Evolutionary conservation across 1,140 invertebrate genomes (phyloP), one percentile per base, ranked within the genome.

Genomic region (Hyles vespertilio): DNA sequence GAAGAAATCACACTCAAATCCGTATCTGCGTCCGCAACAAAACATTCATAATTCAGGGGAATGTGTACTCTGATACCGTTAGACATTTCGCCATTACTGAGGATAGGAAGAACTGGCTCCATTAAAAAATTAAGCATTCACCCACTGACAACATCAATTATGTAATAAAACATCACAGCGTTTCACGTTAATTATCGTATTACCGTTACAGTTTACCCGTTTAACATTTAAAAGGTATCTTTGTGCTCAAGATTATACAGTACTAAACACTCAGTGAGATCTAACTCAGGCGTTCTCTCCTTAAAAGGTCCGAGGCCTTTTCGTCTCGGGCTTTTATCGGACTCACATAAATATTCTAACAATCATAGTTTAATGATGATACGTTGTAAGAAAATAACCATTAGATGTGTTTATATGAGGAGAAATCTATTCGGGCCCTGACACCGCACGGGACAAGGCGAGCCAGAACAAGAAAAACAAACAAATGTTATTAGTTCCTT

Each of bases 111-210:
- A 36, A 51, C 58, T 63, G 59, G 56, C 52, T 61, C 57, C 57
- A 67, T 67, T 58, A 67, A 63, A 55, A 43, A 64, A 68, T 63
- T 63, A 63, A 61, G 49, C 60, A 63, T 63, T 55, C 40, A 47
- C 22, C 48, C 61, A 53, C 22, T 22, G 22, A 22, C 22, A 67
- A 50, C 45, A 60, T 60, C 58, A 63, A 51, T 61, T 60, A 58
- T 56, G 60, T 60, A 63, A 67, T 67, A 67, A 67, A 65, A 53
- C 57, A 61, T 59, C 55, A 48, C 32, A n/a, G 34, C 45, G 22
- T 43, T 49, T 52, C 47, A 58, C 40, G 45, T 66, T 66, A 61
- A 66, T 61, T 60, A 53, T 57, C 54, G 40, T 22, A 59, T 67
- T 59, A 59, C 59, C 54, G 59, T 67, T 67, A 57, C 57, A 56